Percentiles rank a stretch among this genome's conserved stretches.
Evolutionary conservation across 1,140 invertebrate species (phyloP).

Genomic region (Brachionus rubens): DNA sequence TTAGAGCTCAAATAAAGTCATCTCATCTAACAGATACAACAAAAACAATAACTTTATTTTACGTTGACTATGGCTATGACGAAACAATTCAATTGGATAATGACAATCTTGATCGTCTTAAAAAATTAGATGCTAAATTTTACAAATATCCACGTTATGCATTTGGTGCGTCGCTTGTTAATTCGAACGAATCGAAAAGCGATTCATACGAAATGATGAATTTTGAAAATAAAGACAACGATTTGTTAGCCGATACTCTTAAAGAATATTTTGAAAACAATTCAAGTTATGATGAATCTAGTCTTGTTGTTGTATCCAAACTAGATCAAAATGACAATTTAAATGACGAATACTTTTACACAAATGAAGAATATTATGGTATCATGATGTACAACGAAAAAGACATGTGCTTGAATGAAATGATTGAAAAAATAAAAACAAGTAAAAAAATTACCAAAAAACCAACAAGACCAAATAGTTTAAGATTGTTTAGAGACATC

Average conservation of each 20-base stretch:
- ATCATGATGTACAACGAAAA: not conserved
- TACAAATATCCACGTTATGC: conserved; percentile 2
- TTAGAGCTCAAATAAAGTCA: conserved; percentile 8
- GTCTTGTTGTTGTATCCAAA: not conserved
- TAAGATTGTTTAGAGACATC: not conserved
- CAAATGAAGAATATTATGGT: conserved; percentile 6
- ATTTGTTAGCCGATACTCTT: not conserved
- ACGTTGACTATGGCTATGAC: conserved; percentile 24
- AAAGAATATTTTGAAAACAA: not conserved
- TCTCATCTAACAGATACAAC: no score
- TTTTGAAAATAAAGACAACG: not conserved
- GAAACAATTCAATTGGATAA: not conserved
- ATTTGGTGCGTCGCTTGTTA: not conserved
- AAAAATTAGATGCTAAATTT: conserved; percentile 1
- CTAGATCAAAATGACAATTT: not conserved
- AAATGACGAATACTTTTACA: not conserved
- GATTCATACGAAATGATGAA: conserved; percentile 2
- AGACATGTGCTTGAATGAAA: conserved; percentile 3
- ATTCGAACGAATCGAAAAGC: not conserved
- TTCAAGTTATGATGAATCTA: not conserved
- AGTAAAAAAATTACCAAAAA: not conserved
- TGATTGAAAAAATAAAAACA: not conserved
- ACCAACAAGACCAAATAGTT: not conserved
- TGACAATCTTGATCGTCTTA: not conserved
- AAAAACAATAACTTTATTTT: conserved; percentile 1